Base-by-base conservation (phyloP, 2,888 invertebrate genomes). In the Leptopilina syphax region DNA sequence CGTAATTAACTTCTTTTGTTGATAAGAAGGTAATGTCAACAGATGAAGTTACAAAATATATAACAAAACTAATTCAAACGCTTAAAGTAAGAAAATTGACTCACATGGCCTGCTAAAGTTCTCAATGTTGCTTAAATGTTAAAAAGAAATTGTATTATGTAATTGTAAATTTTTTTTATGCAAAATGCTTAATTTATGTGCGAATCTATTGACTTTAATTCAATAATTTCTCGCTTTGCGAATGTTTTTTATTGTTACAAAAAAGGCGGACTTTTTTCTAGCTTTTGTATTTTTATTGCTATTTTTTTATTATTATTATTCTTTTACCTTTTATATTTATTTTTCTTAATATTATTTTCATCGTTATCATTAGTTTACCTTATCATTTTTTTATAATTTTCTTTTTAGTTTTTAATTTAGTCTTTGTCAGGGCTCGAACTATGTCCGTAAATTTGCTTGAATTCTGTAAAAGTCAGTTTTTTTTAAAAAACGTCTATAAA, bases 41-140 rank as follows among this genome's bases (percentile, higher is more conserved):
- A 63, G 63, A 63, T 63, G 18, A 63, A 24, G 63, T 63, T 63
- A 63, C 63, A 63, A 63, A 63, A 63, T 24, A 34, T 34, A 63
- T 24, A 63, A 24, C 24, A 63, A 60, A 24, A 63, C 63, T 63
- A 63, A 24, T 63, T 63, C n/a, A 9, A 63, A 63, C 8, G 24
- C 63, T 63, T 24, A 63, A 63, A 24, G n/a, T 18, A 24, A 18
- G 18, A 50, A 50, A 50, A 50, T 12, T 12, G 60, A 13, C 18
- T 60, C 60, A n/a, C n/a, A n/a, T 18, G 18, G 13, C 60, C 9
- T 8, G 63, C 24, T 63, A 24, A 63, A 63, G 9, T 24, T 60
- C 44, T 60, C 6, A 60, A 18, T 63, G 24, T 63, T 24, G 63
- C 63, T 63, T 63, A 24, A 63, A 63, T 63, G 60, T 63, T 63